These are phyloP conservation scores for Oryzias sinensis DNA, from an alignment of 2,797 vertebrate species.

Conservation along the genomic window DNA sequence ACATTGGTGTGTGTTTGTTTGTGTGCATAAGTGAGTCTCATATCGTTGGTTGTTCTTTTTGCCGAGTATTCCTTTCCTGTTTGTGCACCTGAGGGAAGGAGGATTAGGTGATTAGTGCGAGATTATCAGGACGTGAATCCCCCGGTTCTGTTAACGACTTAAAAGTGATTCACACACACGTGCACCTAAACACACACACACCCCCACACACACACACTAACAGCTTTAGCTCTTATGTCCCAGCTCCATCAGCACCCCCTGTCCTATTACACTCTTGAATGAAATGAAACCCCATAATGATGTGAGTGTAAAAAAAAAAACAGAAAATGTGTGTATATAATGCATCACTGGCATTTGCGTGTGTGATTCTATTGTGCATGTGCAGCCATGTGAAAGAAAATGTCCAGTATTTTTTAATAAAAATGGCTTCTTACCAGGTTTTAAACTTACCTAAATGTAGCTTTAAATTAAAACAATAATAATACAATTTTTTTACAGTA, in stretches of 20 bases:
- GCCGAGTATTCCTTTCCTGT: slow-evolving; percentile 53
- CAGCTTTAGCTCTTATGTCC: slow-evolving; percentile 29
- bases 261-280: slow-evolving; percentile 29
- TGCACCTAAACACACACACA: slow-evolving; percentile 1
- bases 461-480: no score
- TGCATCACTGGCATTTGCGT: neutral
- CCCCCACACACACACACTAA: slow-evolving; percentile 11
- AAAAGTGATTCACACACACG: slow-evolving; percentile 23
- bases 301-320: slow-evolving; percentile 9
- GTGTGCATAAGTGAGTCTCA: slow-evolving; percentile 6
- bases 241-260: slow-evolving; percentile 36
- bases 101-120: slow-evolving; percentile 68
- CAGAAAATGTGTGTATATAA: neutral
- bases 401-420: no score
- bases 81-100: slow-evolving; percentile 58
- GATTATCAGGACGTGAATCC: slow-evolving; percentile 63
- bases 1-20: slow-evolving; percentile 8
- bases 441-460: no score
- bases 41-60: slow-evolving; percentile 31
- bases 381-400: no score
- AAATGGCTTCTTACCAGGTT: no score
- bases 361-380: neutral
- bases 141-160: slow-evolving; percentile 56
- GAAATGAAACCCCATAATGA: slow-evolving; percentile 28
- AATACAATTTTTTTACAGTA: no score